Percentiles rank a stretch among this genome's conserved stretches.
Conservation (phyloP, 2,888 invertebrate species). For the Drosophila acutilabella region DNA sequence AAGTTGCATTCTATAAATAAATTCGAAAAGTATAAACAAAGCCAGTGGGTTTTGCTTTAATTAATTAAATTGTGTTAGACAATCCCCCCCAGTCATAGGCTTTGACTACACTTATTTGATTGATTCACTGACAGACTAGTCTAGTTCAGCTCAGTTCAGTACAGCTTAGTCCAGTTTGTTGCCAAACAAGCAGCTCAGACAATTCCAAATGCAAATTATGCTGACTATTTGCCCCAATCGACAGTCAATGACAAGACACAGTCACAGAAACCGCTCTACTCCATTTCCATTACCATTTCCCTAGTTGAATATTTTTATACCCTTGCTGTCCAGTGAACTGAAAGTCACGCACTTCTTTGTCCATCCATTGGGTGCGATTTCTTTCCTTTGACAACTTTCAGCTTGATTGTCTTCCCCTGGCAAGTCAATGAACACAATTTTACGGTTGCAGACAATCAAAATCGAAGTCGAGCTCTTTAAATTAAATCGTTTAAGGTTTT, state of each 20-base stretch:
- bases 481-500: constrained; percentile 9
- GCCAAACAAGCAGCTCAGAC: constrained; percentile 41
- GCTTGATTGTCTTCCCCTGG: constrained; percentile 53
- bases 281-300: not conserved
- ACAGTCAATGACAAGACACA: constrained; percentile 22
- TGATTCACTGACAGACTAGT: constrained; percentile 4
- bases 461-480: constrained; percentile 19
- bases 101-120: not conserved
- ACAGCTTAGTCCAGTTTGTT: constrained; percentile 6
- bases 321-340: constrained; percentile 30
- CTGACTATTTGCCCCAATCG: constrained; percentile 34
- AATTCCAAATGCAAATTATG: constrained; percentile 56
- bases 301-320: not conserved
- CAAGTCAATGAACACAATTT: constrained; percentile 49
- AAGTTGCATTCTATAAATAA: constrained; percentile 24
- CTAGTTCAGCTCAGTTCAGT: constrained; percentile 1
- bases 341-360: constrained; percentile 60
- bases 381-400: constrained; percentile 36
- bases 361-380: constrained; percentile 36
- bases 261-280: not conserved
- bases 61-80: constrained; percentile 60
- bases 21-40: constrained; percentile 34
- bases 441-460: constrained; percentile 33
- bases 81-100: not conserved
- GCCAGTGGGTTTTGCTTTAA: constrained; percentile 49